These are phyloP conservation scores for Girardinichthys multiradiatus DNA, from an alignment of 2,113 vertebrate species.

Conservation along the genomic window DNA sequence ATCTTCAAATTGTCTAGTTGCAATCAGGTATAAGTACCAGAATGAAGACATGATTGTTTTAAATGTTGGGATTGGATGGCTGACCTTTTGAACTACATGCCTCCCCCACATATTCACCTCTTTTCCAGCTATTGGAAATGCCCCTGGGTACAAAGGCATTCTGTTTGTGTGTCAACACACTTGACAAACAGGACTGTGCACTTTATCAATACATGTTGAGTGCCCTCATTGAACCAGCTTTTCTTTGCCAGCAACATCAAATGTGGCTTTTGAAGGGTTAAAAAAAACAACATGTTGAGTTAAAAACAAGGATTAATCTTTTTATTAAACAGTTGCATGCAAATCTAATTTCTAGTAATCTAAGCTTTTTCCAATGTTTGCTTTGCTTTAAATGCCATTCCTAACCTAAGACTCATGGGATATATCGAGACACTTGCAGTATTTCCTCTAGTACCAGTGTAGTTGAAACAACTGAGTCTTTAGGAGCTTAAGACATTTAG, in stretches of 20 bases:
- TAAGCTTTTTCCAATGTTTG: not conserved
- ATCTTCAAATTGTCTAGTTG: not conserved
- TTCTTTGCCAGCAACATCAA: not conserved
- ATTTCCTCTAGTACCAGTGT: slow-evolving; percentile 7
- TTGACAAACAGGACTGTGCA: not conserved
- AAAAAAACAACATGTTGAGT: not conserved
- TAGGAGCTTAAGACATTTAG: slow-evolving; percentile 20
- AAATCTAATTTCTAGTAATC: slow-evolving; percentile 5
- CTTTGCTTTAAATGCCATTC: not conserved
- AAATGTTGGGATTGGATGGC: not conserved
- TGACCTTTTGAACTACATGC: not conserved
- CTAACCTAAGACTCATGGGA: not conserved
- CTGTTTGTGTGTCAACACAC: not conserved
- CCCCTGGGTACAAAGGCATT: not conserved
- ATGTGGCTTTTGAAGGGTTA: too few relatives aligned
- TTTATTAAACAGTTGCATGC: slow-evolving; percentile 49
- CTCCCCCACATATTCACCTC: not conserved
- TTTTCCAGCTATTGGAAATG: not conserved
- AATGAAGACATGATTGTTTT: not conserved
- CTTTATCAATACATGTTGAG: not conserved
- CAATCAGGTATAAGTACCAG: not conserved
- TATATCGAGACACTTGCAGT: slow-evolving; percentile 4
- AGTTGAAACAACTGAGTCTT: slow-evolving; percentile 16
- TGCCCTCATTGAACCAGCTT: not conserved
- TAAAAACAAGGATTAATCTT: slow-evolving; percentile 8